phyloP scores from a whole-genome alignment of 2,797 vertebrate genomes.

The Neosilurus hyrtlii region DNA sequence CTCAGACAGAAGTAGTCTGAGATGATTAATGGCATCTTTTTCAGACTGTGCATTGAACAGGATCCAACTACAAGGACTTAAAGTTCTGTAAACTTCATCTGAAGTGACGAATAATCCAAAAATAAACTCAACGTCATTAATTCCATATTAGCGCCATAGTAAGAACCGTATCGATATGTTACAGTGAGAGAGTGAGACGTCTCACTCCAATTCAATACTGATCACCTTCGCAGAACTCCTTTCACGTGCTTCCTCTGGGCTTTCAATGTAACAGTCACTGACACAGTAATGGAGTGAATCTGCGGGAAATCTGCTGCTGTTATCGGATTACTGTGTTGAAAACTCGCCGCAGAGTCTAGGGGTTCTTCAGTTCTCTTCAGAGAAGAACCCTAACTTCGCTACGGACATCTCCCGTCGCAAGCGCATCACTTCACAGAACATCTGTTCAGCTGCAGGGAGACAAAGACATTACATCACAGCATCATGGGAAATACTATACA shows the following conservation, averaged over 20 bases:
- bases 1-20: background rate
- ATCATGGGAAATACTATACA: background rate
- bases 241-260: background rate
- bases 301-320: background rate
- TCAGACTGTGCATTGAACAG: background rate
- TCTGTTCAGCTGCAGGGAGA: slow-evolving; percentile 80
- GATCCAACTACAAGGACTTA: background rate
- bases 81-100: background rate
- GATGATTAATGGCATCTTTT: background rate
- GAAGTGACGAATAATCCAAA: background rate
- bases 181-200: background rate
- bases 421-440: slow-evolving; percentile 95
- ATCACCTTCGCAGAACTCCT: slow-evolving; percentile 2
- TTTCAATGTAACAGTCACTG: background rate
- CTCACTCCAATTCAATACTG: slow-evolving; percentile 24
- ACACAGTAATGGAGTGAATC: background rate
- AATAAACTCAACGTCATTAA: background rate
- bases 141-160: background rate
- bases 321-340: background rate
- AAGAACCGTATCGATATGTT: background rate
- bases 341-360: background rate
- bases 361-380: slow-evolving; percentile 72
- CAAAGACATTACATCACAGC: background rate
- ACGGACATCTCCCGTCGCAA: slow-evolving; percentile 92
- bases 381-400: slow-evolving; percentile 92